Conservation (phyloP, 1,140 invertebrate genomes). For the Diploscapter pachys region DNA sequence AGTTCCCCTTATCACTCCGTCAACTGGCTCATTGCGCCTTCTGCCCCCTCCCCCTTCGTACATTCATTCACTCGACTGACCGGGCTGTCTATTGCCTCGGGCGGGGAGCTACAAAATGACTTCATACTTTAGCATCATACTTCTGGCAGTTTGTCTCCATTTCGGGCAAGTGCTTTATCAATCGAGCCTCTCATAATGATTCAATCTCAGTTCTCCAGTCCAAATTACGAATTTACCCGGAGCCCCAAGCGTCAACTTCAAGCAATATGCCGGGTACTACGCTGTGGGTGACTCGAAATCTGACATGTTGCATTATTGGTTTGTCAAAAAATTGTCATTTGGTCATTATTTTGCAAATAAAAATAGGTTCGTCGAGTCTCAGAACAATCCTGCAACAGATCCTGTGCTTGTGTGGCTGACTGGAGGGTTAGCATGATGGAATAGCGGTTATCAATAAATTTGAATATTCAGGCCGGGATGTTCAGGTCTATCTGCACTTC, state of each 20-base stretch:
- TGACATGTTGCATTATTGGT: slow-evolving; percentile 40
- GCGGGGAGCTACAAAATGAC: no score
- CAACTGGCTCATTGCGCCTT: no score
- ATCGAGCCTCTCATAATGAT: no score
- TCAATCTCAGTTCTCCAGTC: background rate
- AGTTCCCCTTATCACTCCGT: no score
- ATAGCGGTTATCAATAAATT: no score
- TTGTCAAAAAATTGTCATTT: background rate
- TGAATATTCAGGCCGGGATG: slow-evolving; percentile 65
- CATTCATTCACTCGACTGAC: no score
- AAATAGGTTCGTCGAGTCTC: slow-evolving; percentile 63
- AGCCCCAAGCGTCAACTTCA: slow-evolving; percentile 27
- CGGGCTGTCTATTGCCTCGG: no score
- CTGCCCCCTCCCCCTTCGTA: no score
- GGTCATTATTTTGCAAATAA: background rate
- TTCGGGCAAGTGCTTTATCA: no score
- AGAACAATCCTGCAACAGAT: slow-evolving; percentile 60
- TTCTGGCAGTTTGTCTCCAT: no score
- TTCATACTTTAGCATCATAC: no score
- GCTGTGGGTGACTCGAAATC: slow-evolving; percentile 29
- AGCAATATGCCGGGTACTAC: slow-evolving; percentile 42
- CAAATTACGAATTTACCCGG: slow-evolving; percentile 36
- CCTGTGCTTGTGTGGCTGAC: slow-evolving; percentile 66
- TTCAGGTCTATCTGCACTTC: slow-evolving; percentile 62
- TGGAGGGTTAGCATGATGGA: slow-evolving; percentile 56